A percentile compares a stretch with the other conserved stretches of the same genome.
Evolutionary conservation across 2,113 vertebrate species (phyloP).

Genomic region (Willisornis vidua): DNA sequence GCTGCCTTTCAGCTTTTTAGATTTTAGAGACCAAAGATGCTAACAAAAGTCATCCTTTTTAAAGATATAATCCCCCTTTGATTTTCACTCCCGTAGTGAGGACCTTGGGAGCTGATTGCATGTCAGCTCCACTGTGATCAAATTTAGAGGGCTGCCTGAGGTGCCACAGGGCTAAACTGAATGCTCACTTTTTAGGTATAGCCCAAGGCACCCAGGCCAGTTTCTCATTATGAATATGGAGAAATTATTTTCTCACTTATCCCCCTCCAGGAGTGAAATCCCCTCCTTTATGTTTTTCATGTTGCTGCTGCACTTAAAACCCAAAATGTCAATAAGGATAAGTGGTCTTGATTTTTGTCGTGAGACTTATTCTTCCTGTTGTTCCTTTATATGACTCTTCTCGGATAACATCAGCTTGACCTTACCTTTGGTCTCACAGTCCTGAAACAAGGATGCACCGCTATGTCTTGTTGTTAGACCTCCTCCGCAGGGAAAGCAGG

Average conservation of each 20-base stretch:
- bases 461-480: slow-evolving; percentile 84
- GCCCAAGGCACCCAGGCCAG: background rate
- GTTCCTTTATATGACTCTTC: background rate
- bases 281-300: background rate
- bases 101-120: background rate
- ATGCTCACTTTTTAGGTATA: background rate
- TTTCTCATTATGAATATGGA: background rate
- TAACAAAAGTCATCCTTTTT: background rate
- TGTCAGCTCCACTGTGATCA: background rate
- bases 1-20: background rate
- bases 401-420: background rate
- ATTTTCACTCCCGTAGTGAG: background rate
- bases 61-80: background rate
- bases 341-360: background rate
- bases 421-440: slow-evolving; percentile 96
- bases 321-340: background rate
- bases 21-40: background rate
- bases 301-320: background rate
- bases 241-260: background rate
- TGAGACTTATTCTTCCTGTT: background rate
- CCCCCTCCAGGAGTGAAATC: background rate
- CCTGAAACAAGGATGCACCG: slow-evolving; percentile 85
- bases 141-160: background rate
- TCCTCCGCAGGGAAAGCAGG: slow-evolving; percentile 90
- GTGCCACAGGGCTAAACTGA: background rate